Evolutionary conservation across 2,113 vertebrate species (phyloP).

Genomic region (Grammomys dolichurus): DNA sequence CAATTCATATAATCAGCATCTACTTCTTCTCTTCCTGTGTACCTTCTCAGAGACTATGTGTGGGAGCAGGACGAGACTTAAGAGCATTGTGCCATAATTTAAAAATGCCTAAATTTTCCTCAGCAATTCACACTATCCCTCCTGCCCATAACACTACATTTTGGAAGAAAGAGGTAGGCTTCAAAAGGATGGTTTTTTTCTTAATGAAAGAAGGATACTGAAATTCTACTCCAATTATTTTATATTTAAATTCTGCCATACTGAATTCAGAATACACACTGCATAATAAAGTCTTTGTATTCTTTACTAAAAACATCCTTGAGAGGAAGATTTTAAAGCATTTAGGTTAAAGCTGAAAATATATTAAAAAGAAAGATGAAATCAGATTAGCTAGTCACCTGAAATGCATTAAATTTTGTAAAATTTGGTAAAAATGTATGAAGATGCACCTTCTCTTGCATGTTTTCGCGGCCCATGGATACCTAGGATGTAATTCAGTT

Average conservation of each 20-base stretch:
- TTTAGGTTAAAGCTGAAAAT: slow-evolving; percentile 22
- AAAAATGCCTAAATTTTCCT: slow-evolving; percentile 11
- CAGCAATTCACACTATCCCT: neutral
- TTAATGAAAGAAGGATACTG: neutral
- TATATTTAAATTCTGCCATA: slow-evolving; percentile 51
- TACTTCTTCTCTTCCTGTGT: neutral
- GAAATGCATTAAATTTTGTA: slow-evolving; percentile 41
- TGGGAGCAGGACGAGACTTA: slow-evolving; percentile 42
- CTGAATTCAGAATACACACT: slow-evolving; percentile 34
- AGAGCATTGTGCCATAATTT: neutral
- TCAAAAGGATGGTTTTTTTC: slow-evolving; percentile 32
- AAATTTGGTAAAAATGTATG: slow-evolving; percentile 44
- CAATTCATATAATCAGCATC: neutral
- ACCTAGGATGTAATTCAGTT: slow-evolving; percentile 74
- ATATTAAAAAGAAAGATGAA: neutral
- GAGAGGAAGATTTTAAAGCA: slow-evolving; percentile 26
- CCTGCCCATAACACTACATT: neutral
- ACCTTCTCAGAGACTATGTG: neutral
- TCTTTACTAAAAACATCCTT: slow-evolving; percentile 68
- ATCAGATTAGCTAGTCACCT: slow-evolving; percentile 39
- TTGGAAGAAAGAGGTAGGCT: slow-evolving; percentile 8
- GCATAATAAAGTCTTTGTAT: slow-evolving; percentile 50
- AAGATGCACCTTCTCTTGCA: slow-evolving; percentile 34
- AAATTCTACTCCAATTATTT: slow-evolving; percentile 60
- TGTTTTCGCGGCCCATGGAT: slow-evolving; percentile 52